Evolutionary conservation across 2,888 invertebrate species (phyloP).

Genomic region (Clusia tigrina): DNA sequence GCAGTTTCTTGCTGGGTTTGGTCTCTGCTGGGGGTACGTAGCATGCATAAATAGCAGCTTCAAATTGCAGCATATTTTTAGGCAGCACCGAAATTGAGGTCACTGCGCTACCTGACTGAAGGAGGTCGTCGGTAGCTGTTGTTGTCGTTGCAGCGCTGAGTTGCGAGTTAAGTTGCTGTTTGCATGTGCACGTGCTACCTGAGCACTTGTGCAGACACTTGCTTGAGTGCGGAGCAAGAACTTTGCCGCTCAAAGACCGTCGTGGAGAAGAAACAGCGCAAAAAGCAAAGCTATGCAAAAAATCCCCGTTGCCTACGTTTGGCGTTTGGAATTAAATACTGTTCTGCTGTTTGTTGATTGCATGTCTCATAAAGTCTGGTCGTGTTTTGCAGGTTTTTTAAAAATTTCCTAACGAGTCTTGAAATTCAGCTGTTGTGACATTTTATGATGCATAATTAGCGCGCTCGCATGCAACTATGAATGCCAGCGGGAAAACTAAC

Average conservation of each 20-base stretch:
- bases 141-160: too few species aligned
- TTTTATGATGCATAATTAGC: slow-evolving; percentile 1
- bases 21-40: too few species aligned
- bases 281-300: not conserved
- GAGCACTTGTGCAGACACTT: too few species aligned
- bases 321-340: not conserved
- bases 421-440: slow-evolving; percentile 6
- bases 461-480: not conserved
- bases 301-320: not conserved
- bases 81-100: not conserved
- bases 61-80: not conserved
- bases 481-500: not conserved
- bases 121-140: too few species aligned
- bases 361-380: not conserved
- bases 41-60: not conserved
- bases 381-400: not conserved
- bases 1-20: too few species aligned
- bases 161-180: too few species aligned
- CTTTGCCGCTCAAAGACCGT: too few species aligned
- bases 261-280: too few species aligned
- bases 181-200: too few species aligned
- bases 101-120: not conserved
- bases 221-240: too few species aligned
- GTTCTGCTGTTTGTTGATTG: not conserved
- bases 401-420: not conserved